Percentiles rank a stretch among this genome's conserved stretches.
Conservation (phyloP, 1,140 invertebrate species). For the Macrobrachium nipponense region DNA sequence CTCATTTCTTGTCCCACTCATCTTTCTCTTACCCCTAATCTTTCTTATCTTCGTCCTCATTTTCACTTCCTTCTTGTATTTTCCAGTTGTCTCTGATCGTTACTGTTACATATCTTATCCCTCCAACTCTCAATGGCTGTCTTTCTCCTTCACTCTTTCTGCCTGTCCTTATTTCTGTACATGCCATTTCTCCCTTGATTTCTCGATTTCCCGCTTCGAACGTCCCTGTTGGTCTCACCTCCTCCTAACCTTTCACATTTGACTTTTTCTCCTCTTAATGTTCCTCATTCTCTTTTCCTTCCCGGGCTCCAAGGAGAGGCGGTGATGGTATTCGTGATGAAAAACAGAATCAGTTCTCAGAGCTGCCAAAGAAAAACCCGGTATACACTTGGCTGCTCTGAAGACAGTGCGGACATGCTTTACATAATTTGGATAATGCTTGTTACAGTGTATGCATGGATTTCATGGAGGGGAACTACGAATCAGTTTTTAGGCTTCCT, state of each 20-base stretch:
- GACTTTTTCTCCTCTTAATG: conserved; percentile 12
- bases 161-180: background rate
- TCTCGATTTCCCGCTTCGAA: background rate
- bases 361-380: no score
- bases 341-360: no score
- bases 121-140: background rate
- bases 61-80: background rate
- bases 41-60: background rate
- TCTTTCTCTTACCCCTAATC: background rate
- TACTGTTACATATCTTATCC: background rate
- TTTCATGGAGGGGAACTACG: no score
- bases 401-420: no score
- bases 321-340: no score
- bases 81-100: background rate
- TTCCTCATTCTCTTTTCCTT: conserved; percentile 24
- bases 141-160: background rate
- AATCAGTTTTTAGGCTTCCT: no score
- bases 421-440: no score
- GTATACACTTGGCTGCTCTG: no score
- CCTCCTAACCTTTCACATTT: conserved; percentile 1
- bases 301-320: no score
- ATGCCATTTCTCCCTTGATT: background rate
- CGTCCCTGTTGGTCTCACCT: background rate
- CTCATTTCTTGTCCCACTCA: background rate
- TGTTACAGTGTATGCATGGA: no score